Base-by-base conservation (phyloP, 37 sponge, comb jelly and placozoan genomes). In the Aplysina aerophoba region DNA sequence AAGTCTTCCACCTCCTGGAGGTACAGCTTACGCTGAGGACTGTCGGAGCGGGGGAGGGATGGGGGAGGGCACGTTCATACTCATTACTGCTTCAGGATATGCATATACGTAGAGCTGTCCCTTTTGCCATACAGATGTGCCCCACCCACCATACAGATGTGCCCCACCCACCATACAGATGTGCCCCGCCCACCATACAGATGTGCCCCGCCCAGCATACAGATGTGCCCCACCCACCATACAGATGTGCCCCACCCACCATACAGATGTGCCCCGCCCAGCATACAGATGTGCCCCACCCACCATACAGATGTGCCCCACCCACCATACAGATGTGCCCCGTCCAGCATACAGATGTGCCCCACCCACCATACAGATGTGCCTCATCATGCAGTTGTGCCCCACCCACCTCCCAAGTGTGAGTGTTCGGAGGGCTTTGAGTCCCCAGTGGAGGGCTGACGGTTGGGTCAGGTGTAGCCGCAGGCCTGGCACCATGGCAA, bases 341-440 rank as follows among this genome's bases (percentile, higher is more conserved):
- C 64, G 11, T 4, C 28, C 25, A 28, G 4, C 24, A 58, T 4
- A 62, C 28, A 27, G 64, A 3, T 28, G 64, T 27, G 28, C 64
- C 24, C 24, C 28, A 11, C 28, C 64, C 28, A 62, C 28, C 24
- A n/a, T n/a, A n/a, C n/a, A n/a, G n/a, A n/a, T n/a, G n/a, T n/a
- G n/a, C n/a, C n/a, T n/a, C n/a, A n/a, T n/a, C n/a, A n/a, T 11
- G 11, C 64, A 62, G 25, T 4, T 62, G 11, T 27, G 28, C 24
- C 64, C 28, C 24, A 28, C 64, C 28, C 28, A 62, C 64, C 11
- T 27, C 5, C 28, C 28, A 28, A 62, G 64, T 62, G 64, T 62
- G 64, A 62, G 64, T 62, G 64, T 27, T 11, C 64, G 4, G 64
- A 62, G 64, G 28, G 64, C 64, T 62, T 62, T 62, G 64, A 62